A percentile compares a stretch with the other conserved stretches of the same genome.
These are phyloP conservation scores for Lucilia sericata DNA, from an alignment of 1,140 invertebrate species.

Conservation along the genomic window DNA sequence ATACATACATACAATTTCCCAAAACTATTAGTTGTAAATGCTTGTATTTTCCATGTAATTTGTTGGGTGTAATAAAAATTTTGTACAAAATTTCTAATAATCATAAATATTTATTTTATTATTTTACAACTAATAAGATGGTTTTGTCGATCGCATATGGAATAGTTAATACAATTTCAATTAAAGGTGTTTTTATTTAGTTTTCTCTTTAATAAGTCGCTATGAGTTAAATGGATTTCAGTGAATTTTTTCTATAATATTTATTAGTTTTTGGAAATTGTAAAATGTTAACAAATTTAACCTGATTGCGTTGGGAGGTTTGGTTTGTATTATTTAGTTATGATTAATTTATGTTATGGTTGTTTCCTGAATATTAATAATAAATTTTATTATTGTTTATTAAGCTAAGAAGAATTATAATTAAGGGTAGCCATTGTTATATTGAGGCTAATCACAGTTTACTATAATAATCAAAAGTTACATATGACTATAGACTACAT, in stretches of 20 bases:
- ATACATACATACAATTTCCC: neutral
- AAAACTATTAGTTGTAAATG: conserved; percentile 12
- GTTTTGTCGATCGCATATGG: neutral
- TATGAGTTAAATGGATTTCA: neutral
- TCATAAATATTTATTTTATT: conserved; percentile 9
- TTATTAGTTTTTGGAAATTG: neutral
- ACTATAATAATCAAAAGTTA: too few relatives aligned
- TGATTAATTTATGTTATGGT: too few relatives aligned
- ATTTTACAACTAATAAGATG: neutral
- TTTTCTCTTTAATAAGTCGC: neutral
- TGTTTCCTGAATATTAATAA: too few relatives aligned
- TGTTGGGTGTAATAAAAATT: neutral
- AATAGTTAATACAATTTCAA: neutral
- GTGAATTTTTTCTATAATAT: neutral
- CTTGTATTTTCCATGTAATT: conserved; percentile 4
- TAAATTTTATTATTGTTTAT: too few relatives aligned
- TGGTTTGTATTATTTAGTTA: too few relatives aligned
- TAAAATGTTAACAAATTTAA: neutral
- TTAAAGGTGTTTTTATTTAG: neutral
- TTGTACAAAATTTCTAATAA: neutral
- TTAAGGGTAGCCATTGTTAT: too few relatives aligned
- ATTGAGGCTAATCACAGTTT: too few relatives aligned
- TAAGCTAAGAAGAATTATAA: too few relatives aligned
- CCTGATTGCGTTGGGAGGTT: neutral
- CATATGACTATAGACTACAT: too few relatives aligned